Conservation (phyloP, 2,797 vertebrate genomes). For the Helicolenus hilgendorfi region DNA sequence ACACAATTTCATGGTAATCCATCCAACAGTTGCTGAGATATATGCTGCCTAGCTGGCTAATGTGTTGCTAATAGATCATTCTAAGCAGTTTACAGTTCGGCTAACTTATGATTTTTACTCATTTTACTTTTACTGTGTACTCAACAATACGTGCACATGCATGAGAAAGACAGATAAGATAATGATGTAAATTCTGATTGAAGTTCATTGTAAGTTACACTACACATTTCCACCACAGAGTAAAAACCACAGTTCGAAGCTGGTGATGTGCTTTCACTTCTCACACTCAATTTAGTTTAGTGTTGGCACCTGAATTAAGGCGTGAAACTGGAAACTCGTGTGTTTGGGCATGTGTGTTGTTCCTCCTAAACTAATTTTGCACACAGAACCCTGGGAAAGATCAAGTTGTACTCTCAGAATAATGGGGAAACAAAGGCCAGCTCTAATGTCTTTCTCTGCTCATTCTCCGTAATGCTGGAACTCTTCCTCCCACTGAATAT, state of each 20-base stretch:
- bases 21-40: not conserved
- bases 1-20: not conserved
- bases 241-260: not conserved
- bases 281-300: not conserved
- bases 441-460: constrained; percentile 3
- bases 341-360: not conserved
- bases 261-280: not conserved
- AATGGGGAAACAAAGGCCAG: constrained; percentile 45
- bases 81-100: not conserved
- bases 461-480: not conserved
- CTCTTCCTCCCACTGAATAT: constrained; percentile 8
- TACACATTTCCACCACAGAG: not conserved
- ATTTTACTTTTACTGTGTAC: not conserved
- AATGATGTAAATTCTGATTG: not conserved
- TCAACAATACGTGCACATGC: too few relatives aligned
- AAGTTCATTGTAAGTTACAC: not conserved
- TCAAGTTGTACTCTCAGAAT: constrained; percentile 53
- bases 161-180: not conserved
- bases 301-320: not conserved
- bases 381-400: constrained; percentile 38
- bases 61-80: not conserved
- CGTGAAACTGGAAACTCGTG: constrained; percentile 49
- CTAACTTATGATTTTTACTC: not conserved
- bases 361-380: constrained; percentile 33
- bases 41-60: not conserved